phyloP scores from a whole-genome alignment of 2,797 vertebrate species.

The Eulemur rubriventer region DNA sequence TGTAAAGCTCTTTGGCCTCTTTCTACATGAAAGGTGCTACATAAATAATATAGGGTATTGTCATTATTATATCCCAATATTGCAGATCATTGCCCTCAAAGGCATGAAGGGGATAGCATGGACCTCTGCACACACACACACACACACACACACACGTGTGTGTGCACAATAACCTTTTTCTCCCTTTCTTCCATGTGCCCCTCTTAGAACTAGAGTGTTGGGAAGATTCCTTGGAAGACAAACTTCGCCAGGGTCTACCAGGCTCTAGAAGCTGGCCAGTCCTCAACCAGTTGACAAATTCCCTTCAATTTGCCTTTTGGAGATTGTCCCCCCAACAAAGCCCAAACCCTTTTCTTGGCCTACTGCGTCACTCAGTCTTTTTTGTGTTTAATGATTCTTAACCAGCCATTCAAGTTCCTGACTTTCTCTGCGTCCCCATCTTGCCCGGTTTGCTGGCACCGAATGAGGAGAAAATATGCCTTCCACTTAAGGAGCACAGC shows the following conservation, averaged over 20 bases:
- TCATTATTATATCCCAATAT: conserved; percentile 51
- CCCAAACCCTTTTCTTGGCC: conserved; percentile 68
- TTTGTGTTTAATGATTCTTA: conserved; percentile 67
- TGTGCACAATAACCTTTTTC: rapidly evolving
- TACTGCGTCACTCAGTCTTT: background rate
- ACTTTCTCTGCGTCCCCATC: conserved; percentile 64
- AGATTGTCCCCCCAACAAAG: conserved; percentile 68
- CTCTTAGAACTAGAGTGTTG: background rate
- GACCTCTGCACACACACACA: background rate
- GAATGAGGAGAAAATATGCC: conserved; percentile 68
- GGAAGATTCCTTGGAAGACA: background rate
- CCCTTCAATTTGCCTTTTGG: conserved; percentile 55
- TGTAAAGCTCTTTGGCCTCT: conserved; percentile 67
- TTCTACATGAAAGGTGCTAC: conserved; percentile 60
- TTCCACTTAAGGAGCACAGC: conserved; percentile 67
- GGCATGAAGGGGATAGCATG: background rate
- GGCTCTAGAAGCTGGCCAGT: conserved; percentile 33
- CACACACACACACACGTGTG: background rate
- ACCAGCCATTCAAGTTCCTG: conserved; percentile 58
- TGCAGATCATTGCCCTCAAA: background rate
- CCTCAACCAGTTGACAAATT: background rate
- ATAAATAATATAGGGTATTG: conserved; percentile 35
- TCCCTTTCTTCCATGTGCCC: background rate
- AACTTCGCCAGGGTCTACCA: conserved; percentile 36
- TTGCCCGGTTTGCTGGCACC: conserved; percentile 11